phyloP scores from a whole-genome alignment of 2,797 vertebrate genomes.

The Anguilla megastoma region DNA sequence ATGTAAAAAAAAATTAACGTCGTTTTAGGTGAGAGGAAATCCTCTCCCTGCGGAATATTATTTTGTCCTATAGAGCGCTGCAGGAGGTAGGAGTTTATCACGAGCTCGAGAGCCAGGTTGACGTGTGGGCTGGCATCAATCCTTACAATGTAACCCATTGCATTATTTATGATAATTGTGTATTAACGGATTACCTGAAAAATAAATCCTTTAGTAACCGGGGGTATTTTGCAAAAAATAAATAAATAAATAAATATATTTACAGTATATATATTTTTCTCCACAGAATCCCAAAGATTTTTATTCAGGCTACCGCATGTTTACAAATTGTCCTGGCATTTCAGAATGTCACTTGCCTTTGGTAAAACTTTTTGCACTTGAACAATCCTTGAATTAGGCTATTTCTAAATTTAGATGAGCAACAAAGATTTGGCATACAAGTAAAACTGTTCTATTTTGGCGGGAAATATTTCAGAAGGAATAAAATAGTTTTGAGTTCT shows the following conservation, averaged over 20 bases:
- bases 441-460: neutral
- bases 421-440: neutral
- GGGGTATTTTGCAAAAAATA: neutral
- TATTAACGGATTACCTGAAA: neutral
- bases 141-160: neutral
- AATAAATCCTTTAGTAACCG: neutral
- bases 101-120: conserved; percentile 29
- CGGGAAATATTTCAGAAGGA: neutral
- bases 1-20: neutral
- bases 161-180: conserved; percentile 12
- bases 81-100: conserved; percentile 29
- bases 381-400: neutral
- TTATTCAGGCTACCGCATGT: neutral
- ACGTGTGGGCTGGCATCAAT: conserved; percentile 30
- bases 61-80: conserved; percentile 42
- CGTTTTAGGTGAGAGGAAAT: conserved; percentile 30
- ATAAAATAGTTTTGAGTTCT: neutral
- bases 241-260: neutral
- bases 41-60: conserved; percentile 45
- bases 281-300: neutral
- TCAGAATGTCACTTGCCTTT: neutral
- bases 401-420: neutral
- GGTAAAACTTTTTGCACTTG: neutral
- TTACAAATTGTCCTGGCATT: neutral
- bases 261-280: neutral